Percentiles rank a stretch among this genome's conserved stretches.
phyloP scores from a whole-genome alignment of 2,797 vertebrate species.

The Gymnocypris eckloni region DNA sequence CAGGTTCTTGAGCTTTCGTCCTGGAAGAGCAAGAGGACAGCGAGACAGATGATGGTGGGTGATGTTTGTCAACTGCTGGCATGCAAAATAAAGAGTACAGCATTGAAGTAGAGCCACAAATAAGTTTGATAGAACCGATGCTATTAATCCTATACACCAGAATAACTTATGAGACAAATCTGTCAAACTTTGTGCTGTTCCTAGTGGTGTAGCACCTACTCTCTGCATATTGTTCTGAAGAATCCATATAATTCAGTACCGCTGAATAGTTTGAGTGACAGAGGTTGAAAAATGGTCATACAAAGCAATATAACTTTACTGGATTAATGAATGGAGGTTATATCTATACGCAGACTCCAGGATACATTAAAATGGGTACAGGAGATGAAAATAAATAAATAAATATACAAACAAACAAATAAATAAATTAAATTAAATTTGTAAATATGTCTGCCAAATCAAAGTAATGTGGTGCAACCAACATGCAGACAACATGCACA shows the following conservation, averaged over 20 bases:
- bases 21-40: background rate
- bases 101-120: background rate
- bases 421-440: no score
- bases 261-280: background rate
- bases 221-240: background rate
- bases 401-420: no score
- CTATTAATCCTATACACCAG: background rate
- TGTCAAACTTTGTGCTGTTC: background rate
- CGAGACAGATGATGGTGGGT: background rate
- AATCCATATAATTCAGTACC: background rate
- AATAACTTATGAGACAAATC: background rate
- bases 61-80: background rate
- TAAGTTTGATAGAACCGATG: background rate
- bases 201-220: background rate
- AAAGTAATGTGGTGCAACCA: no score
- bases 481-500: background rate
- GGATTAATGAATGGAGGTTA: background rate
- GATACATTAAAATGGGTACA: background rate
- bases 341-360: background rate
- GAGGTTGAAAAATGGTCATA: background rate
- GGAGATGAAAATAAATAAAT: background rate
- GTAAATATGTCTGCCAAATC: no score
- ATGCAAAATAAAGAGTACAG: background rate
- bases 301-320: background rate
- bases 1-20: slow-evolving; percentile 13